Base-by-base conservation (phyloP, 2,888 invertebrate species). In the Entomobrya multifasciata region DNA sequence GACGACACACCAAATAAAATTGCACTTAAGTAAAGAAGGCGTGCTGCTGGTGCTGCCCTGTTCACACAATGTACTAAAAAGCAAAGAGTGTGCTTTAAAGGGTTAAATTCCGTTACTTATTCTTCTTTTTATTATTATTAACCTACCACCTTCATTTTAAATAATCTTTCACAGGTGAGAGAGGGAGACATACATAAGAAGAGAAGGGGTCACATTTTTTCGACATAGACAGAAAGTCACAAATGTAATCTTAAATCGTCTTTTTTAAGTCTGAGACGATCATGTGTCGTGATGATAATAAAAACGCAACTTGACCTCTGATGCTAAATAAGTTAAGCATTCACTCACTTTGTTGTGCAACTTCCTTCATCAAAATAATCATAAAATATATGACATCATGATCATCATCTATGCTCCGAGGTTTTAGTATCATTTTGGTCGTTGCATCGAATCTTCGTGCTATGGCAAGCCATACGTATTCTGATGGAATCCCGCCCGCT, bases 221-320 rank as follows among this genome's bases (percentile, higher is more conserved):
- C n/a, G n/a, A 55, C 17, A 55, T 15, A 55, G n/a, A 55, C 13
- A n/a, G n/a, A 55, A 49, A 55, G 52, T 57, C 57, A 57, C 11
- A 62, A 15, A 62, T n/a, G n/a, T n/a, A 30, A n/a, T n/a, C 3
- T 62, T 36, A 30, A 62, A 62, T 30, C 30, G 36, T 36, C n/a
- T 62, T 62, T 30, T 62, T 30, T n/a, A n/a, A n/a, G 62, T n/a
- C 17, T 62, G 27, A 30, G 13, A n/a, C n/a, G n/a, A n/a, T n/a
- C n/a, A n/a, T n/a, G n/a, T n/a, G n/a, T n/a, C n/a, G n/a, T n/a
- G n/a, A n/a, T n/a, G n/a, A n/a, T n/a, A n/a, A n/a, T n/a, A n/a
- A n/a, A n/a, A n/a, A n/a, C 25, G 20, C n/a, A 30, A 62, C 62
- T 62, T 62, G 62, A 62, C 62, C 62, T 62, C 17, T 62, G 36